phyloP scores from a whole-genome alignment of 2,888 invertebrate species.

The Phrixothrix hirtus region DNA sequence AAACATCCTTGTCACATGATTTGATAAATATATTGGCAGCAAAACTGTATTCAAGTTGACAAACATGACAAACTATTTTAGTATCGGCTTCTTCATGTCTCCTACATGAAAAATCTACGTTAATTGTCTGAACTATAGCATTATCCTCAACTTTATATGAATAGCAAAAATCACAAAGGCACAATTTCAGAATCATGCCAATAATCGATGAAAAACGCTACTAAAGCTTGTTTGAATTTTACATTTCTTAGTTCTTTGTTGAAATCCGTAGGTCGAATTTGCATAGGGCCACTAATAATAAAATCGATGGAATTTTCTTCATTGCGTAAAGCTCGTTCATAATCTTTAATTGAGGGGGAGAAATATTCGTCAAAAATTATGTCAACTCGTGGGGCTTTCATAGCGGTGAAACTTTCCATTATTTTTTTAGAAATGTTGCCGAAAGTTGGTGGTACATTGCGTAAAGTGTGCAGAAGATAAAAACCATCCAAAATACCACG shows the following conservation, averaged over 20 bases:
- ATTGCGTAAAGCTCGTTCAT: background rate
- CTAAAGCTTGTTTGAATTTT: constrained; percentile 29
- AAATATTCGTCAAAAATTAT: constrained; percentile 2
- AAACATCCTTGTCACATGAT: constrained; percentile 17
- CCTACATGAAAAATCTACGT: background rate
- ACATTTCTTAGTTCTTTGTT: constrained; percentile 6
- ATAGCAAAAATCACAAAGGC: constrained; percentile 17
- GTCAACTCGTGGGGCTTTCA: background rate
- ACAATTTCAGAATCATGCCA: constrained; percentile 24
- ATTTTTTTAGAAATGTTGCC: background rate
- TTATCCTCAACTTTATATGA: background rate
- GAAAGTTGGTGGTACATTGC: background rate
- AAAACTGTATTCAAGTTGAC: background rate
- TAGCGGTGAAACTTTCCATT: background rate
- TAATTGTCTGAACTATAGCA: background rate
- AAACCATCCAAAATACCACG: background rate
- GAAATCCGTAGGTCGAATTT: background rate
- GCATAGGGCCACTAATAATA: background rate
- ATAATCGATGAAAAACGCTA: constrained; percentile 29
- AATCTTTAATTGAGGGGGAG: background rate
- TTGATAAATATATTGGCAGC: constrained; percentile 12
- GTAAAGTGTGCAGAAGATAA: background rate
- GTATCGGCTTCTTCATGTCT: constrained; percentile 7
- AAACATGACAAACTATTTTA: background rate
- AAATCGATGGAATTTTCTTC: background rate